Evolutionary conservation across 2,888 invertebrate species (phyloP).

Genomic region (Zootermopsis nevadensis): DNA sequence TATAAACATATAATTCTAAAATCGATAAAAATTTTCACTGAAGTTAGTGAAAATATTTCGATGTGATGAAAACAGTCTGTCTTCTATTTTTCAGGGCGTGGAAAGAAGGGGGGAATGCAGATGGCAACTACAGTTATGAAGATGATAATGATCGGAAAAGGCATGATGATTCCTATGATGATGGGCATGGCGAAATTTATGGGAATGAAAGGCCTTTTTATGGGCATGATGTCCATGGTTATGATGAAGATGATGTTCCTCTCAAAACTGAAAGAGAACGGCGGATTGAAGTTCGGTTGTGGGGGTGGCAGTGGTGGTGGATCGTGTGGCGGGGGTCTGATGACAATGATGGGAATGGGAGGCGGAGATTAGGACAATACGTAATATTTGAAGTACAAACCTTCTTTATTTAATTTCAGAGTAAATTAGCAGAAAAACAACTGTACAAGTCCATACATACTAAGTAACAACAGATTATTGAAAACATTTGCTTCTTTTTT

Average conservation of each 20-base stretch:
- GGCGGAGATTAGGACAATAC: neutral
- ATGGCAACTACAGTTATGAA: slow-evolving; percentile 41
- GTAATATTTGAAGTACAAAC: too few species aligned
- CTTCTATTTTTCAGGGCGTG: neutral
- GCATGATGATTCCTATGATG: slow-evolving; percentile 53
- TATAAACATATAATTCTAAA: too few species aligned
- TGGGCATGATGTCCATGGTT: slow-evolving; percentile 40
- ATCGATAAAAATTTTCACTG: too few species aligned
- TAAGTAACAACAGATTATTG: too few species aligned
- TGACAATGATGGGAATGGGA: slow-evolving; percentile 11
- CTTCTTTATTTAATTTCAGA: too few species aligned
- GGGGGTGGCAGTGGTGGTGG: slow-evolving; percentile 24
- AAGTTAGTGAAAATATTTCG: too few species aligned
- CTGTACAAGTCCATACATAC: too few species aligned
- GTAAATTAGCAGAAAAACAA: too few species aligned
- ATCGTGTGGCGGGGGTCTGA: neutral
- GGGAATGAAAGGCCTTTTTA: slow-evolving; percentile 33
- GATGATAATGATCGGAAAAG: slow-evolving; percentile 51
- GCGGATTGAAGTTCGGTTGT: neutral
- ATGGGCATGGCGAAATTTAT: slow-evolving; percentile 52
- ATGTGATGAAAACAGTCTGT: neutral
- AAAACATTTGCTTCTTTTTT: too few species aligned
- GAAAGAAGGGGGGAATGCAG: slow-evolving; percentile 41
- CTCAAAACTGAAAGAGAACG: slow-evolving; percentile 12
- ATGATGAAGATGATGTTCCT: slow-evolving; percentile 45